Percentiles rank a stretch among this genome's conserved stretches.
Evolutionary conservation across 2,888 invertebrate species (phyloP).

Genomic region (Podabrus alpinus): DNA sequence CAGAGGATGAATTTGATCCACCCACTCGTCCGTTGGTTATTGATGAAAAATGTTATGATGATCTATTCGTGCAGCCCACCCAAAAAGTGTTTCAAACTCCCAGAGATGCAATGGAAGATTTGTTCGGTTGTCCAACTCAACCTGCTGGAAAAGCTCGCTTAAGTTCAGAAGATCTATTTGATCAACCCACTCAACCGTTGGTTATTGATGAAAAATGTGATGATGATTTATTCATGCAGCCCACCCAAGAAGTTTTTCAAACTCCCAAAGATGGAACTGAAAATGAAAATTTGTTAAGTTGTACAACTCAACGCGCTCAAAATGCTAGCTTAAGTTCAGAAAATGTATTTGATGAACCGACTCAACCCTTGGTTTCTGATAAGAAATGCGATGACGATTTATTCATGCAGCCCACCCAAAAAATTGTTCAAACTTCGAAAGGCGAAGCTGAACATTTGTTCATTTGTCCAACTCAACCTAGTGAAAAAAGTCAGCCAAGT

Average conservation of each 20-base stretch:
- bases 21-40: not conserved
- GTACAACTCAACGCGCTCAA: conserved; percentile 11
- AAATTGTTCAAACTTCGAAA: not conserved
- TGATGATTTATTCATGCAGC: not conserved
- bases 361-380: not conserved
- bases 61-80: no score
- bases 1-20: not conserved
- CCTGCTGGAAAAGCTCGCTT: no score
- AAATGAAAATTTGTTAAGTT: conserved; percentile 15
- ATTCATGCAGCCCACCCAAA: not conserved
- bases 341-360: not conserved
- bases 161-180: no score
- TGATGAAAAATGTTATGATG: not conserved
- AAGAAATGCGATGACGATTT: not conserved
- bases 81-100: no score
- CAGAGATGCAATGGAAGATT: no score
- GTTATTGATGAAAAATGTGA: no score
- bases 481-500: no score
- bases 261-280: not conserved
- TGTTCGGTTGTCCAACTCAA: no score
- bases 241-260: not conserved
- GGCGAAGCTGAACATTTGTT: not conserved
- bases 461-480: conserved; percentile 25
- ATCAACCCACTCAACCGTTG: no score
- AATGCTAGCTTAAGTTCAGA: not conserved